A percentile compares a stretch with the other conserved stretches of the same genome.
phyloP scores from a whole-genome alignment of 2,888 invertebrate genomes.

The Listrodromus nycthemerus region DNA sequence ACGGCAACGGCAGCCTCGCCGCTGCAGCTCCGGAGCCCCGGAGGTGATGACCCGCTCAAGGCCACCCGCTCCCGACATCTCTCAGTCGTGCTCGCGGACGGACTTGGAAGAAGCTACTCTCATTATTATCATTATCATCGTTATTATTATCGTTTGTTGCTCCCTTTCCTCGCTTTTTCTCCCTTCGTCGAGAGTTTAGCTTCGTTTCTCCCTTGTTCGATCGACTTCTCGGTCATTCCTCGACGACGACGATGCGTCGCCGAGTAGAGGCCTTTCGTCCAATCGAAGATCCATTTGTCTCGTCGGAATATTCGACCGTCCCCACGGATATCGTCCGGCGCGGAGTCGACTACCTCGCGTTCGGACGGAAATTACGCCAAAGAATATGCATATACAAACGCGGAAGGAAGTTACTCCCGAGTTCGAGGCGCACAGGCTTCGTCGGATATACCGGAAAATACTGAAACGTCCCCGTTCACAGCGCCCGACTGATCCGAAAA shows the following conservation, averaged over 20 bases:
- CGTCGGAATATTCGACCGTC: conserved; percentile 63
- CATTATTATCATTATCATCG: conserved; percentile 40
- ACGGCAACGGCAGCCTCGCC: conserved; percentile 61
- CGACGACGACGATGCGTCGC: conserved; percentile 26
- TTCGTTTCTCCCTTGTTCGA: conserved; percentile 58
- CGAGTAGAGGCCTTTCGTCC: conserved; percentile 36
- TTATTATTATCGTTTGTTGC: conserved; percentile 45
- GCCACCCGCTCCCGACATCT: conserved; percentile 82
- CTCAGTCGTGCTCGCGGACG: conserved; percentile 73
- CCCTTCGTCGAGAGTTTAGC: conserved; percentile 39
- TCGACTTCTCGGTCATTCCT: conserved; percentile 32
- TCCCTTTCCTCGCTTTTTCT: conserved; percentile 56
- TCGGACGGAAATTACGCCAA: not conserved
- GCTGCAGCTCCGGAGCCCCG: conserved; percentile 74
- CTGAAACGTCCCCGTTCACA: conserved; percentile 33
- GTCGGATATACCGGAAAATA: conserved; percentile 46
- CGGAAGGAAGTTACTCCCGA: conserved; percentile 60
- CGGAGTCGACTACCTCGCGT: conserved; percentile 63
- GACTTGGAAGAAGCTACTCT: conserved; percentile 38
- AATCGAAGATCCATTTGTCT: conserved; percentile 63
- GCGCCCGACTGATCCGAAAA: conserved; percentile 61
- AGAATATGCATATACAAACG: conserved; percentile 42
- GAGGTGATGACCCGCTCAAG: conserved; percentile 84
- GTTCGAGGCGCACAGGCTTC: conserved; percentile 46
- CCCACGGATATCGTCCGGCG: conserved; percentile 30